Base-by-base conservation (phyloP, 1,140 invertebrate species). In the Matsumurasca onukii region DNA sequence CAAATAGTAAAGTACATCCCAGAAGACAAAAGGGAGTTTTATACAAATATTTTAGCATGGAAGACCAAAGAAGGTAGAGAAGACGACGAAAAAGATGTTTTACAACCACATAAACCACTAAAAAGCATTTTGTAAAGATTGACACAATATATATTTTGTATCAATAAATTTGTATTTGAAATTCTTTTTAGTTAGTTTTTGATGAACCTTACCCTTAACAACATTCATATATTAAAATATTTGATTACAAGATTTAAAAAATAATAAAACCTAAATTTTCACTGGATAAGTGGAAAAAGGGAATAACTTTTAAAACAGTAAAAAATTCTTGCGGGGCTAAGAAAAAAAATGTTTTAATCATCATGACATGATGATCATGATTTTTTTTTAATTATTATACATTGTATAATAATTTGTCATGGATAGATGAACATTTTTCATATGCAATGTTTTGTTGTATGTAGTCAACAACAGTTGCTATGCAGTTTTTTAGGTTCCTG, bases 31-130 rank as follows among this genome's bases (percentile, higher is more conserved):
- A 55, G 5, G 24, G 5, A 12, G 17, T 20, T 55, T 9, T 55
- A 55, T 55, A 22, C 22, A 5, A 55, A 55, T 55, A 55, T 55
- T 55, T 55, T 55, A 55, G 5, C 51, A 12, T 20, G 24, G 51
- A 55, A 20, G 22, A 55, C 51, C 22, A 20, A 55, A 55, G 22
- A 20, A 12, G 24, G 51, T 5, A 5, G 20, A 39, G 34, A 39
- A 17, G 34, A 39, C 5, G 34, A 39, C 17, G 34, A 39, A 39
- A 39, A 39, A 9, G 34, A 9, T 17, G 17, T 17, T 39, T 5
- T 9, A 39, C 17, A 39, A 39, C 5, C 34, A 5, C 5, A 39
- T 39, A 39, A 5, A 39, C n/a, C 17, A 39, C 17, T 9, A 39
- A 5, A 39, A 39, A 39, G 5, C 17, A 39, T 5, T 39, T 9